Conservation (phyloP, 2,797 vertebrate species). For the Chloroceryle amazona region DNA sequence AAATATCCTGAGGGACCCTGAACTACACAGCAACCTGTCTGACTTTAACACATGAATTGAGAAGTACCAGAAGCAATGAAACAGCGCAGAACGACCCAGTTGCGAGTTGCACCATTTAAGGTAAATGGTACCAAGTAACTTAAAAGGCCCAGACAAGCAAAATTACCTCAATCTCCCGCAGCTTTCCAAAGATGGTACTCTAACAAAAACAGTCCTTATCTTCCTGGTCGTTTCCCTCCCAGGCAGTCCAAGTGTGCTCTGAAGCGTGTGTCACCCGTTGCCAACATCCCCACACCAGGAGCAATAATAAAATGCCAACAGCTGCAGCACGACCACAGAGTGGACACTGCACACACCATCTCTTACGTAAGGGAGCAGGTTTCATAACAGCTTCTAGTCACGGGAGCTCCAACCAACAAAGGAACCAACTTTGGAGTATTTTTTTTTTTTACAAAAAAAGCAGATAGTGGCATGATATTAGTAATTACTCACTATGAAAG, state of each 20-base stretch:
- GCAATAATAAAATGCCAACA: constrained; percentile 55
- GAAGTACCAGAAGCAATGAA: not conserved
- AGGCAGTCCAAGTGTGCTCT: not conserved
- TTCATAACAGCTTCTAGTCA: not conserved
- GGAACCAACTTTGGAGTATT: rapidly evolving
- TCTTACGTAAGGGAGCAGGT: not conserved
- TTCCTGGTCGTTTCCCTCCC: not conserved
- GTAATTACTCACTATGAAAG: not conserved
- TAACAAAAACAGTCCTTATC: not conserved
- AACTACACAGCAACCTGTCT: not conserved
- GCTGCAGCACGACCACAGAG: constrained; percentile 55
- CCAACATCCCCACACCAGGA: not conserved
- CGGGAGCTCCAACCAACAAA: not conserved
- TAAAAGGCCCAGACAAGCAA: not conserved
- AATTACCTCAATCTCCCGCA: constrained; percentile 52
- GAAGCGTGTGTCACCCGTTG: not conserved
- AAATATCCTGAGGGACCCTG: not conserved
- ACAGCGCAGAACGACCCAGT: not conserved
- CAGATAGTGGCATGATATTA: rapidly evolving
- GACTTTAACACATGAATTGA: rapidly evolving
- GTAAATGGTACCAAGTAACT: not conserved
- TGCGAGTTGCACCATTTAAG: not conserved
- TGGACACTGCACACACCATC: rapidly evolving
- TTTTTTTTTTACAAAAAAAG: not conserved
- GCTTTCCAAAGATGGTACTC: not conserved